Percentiles rank a stretch among this genome's conserved stretches.
These are phyloP conservation scores for Pseudomyrmex gracilis DNA, from an alignment of 1,140 invertebrate genomes.

Conservation along the genomic window DNA sequence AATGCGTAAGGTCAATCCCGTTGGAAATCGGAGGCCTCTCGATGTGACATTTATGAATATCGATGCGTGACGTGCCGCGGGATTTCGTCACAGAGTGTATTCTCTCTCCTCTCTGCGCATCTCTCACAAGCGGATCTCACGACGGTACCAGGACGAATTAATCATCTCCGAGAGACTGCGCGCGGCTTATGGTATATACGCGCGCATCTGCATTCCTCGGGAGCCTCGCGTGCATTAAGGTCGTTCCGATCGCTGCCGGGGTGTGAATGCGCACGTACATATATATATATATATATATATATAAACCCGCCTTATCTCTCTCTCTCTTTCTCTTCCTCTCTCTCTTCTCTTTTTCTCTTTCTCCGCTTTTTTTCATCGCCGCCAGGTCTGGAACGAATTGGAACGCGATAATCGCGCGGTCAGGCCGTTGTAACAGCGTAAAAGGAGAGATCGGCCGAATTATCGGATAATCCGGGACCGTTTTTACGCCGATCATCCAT, in stretches of 20 bases:
- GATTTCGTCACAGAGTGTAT: slow-evolving; percentile 35
- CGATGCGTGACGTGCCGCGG: slow-evolving; percentile 36
- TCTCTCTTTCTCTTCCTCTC: too few relatives aligned
- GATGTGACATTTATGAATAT: slow-evolving; percentile 57
- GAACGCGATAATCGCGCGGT: slow-evolving; percentile 45
- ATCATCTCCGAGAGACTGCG: neutral
- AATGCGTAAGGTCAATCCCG: slow-evolving; percentile 46
- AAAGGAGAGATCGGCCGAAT: slow-evolving; percentile 46
- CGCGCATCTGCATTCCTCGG: slow-evolving; percentile 55
- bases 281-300: neutral
- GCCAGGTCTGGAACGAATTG: slow-evolving; percentile 49
- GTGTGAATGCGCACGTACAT: slow-evolving; percentile 37
- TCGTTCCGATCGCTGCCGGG: slow-evolving; percentile 56
- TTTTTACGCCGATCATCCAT: slow-evolving; percentile 30
- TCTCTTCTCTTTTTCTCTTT: too few relatives aligned
- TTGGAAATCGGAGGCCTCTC: neutral
- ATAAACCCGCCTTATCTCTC: neutral
- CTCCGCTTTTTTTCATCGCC: neutral
- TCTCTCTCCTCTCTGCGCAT: neutral
- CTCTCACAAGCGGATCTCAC: slow-evolving; percentile 48
- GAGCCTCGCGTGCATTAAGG: slow-evolving; percentile 56
- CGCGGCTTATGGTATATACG: slow-evolving; percentile 12
- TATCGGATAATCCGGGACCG: slow-evolving; percentile 25
- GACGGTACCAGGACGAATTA: slow-evolving; percentile 34
- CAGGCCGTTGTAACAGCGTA: slow-evolving; percentile 44